phyloP scores from a whole-genome alignment of 2,113 vertebrate genomes.

The Proteles cristata region DNA sequence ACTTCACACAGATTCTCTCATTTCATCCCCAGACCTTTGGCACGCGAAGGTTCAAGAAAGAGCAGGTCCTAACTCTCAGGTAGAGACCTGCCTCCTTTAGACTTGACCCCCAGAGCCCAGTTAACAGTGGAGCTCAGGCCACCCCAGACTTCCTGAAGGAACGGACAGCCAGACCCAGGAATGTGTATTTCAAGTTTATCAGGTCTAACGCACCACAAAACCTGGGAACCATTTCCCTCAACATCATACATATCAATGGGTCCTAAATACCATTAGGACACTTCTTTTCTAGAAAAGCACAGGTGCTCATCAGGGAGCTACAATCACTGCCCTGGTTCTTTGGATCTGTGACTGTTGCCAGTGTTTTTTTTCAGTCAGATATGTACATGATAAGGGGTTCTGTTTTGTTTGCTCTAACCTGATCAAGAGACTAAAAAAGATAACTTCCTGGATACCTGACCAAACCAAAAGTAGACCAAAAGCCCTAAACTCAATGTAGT shows the following conservation, averaged over 20 bases:
- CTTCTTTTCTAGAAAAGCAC: not conserved
- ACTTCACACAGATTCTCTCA: not conserved
- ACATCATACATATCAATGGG: rapidly evolving
- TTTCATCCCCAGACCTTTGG: not conserved
- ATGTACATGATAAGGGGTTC: not conserved
- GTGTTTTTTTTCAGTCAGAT: not conserved
- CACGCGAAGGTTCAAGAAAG: not conserved
- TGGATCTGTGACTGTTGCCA: not conserved
- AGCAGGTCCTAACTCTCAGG: not conserved
- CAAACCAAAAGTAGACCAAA: not conserved
- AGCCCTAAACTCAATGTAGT: not conserved
- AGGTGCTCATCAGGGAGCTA: not conserved
- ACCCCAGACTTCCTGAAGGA: not conserved
- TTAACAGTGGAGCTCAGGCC: not conserved
- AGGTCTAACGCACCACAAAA: rapidly evolving
- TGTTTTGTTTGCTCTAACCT: not conserved
- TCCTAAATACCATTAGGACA: not conserved
- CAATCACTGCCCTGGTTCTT: not conserved
- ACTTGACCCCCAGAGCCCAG: rapidly evolving
- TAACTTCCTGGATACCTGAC: not conserved
- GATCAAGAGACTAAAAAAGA: not conserved
- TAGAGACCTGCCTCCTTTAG: not conserved
- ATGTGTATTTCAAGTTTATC: not conserved
- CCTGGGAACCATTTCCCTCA: not conserved
- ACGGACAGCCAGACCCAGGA: not conserved